Evolutionary conservation across 2,888 invertebrate species (phyloP), one percentile per base, ranked within the genome.

Genomic region (Hymenopus coronatus): DNA sequence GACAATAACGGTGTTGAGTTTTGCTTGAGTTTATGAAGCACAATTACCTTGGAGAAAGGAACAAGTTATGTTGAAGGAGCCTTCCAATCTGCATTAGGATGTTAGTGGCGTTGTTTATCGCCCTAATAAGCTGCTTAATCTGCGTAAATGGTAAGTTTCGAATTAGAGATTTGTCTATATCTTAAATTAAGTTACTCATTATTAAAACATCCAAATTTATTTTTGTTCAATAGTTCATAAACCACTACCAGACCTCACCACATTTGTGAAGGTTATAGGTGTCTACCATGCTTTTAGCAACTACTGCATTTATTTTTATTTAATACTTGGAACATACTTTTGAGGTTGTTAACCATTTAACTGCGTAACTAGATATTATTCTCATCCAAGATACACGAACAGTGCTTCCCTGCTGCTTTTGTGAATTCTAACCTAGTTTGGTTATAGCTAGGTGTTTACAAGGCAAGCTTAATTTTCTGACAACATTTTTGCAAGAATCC

Each of bases 101-200:
- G 89, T 85, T 87, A 87, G 88, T 89, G 89, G 87, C 89, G 89
- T 88, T 84, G 87, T 88, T 88, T 84, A 84, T 89, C 89, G 89
- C 86, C 89, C 84, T 88, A 82, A 89, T 88, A 83, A 84, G 33
- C 87, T 89, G 84, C 81, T 25, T 88, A 84, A 82, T 30, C 30
- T 82, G 83, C 88, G 70, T 70, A 82, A 88, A 84, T 88, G 88
- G 89, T 89, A 84, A 89, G 88, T 89, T 40, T 2, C 12, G 12
- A 40, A 40, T 40, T 1, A 40, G 12, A 40, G 1, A 40, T 40
- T 1, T 12, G 1, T 12, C 40, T 1, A 12, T 40, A 40, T 12
- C 1, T 6, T 40, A 40, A n/a, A 40, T 6, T 70, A 15, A 20
- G 54, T 70, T 70, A 20, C 54, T 70, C 20, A 20, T 54, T 15